A percentile compares a stretch with the other conserved stretches of the same genome.
phyloP scores from a whole-genome alignment of 2,888 invertebrate species.

The Yponomeuta plumbellus region DNA sequence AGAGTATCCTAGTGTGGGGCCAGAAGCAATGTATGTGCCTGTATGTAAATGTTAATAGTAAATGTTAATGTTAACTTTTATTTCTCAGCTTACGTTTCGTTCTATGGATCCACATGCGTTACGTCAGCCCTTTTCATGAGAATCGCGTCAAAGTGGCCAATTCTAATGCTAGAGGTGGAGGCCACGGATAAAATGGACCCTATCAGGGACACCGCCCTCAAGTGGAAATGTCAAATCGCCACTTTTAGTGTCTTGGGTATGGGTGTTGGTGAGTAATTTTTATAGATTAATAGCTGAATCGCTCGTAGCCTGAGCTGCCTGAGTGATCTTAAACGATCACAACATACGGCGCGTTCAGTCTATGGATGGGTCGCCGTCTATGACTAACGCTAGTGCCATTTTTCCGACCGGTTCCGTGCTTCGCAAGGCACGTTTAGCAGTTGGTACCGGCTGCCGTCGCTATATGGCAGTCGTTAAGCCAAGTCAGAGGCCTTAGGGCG shows the following conservation, averaged over 20 bases:
- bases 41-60: neutral
- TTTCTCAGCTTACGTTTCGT: slow-evolving; percentile 36
- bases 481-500: too few relatives aligned
- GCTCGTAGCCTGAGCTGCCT: too few relatives aligned
- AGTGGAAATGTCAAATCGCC: slow-evolving; percentile 31
- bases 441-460: too few relatives aligned
- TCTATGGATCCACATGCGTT: slow-evolving; percentile 31
- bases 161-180: slow-evolving; percentile 34
- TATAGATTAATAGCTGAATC: neutral
- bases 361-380: too few relatives aligned
- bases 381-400: too few relatives aligned
- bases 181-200: slow-evolving; percentile 32
- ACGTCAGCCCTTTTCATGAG: slow-evolving; percentile 37
- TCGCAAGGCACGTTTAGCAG: too few relatives aligned
- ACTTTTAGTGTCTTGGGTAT: slow-evolving; percentile 30
- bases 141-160: slow-evolving; percentile 42
- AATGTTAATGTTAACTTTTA: neutral
- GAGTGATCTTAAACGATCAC: too few relatives aligned
- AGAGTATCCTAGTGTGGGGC: too few relatives aligned
- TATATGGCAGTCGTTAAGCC: too few relatives aligned
- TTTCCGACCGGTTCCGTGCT: too few relatives aligned
- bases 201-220: slow-evolving; percentile 34
- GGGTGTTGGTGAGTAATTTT: slow-evolving; percentile 36
- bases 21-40: too few relatives aligned
- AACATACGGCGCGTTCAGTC: too few relatives aligned